Evolutionary conservation across 2,113 vertebrate species (phyloP), one percentile per base, ranked within the genome.

Genomic region (Pheucticus melanocephalus): DNA sequence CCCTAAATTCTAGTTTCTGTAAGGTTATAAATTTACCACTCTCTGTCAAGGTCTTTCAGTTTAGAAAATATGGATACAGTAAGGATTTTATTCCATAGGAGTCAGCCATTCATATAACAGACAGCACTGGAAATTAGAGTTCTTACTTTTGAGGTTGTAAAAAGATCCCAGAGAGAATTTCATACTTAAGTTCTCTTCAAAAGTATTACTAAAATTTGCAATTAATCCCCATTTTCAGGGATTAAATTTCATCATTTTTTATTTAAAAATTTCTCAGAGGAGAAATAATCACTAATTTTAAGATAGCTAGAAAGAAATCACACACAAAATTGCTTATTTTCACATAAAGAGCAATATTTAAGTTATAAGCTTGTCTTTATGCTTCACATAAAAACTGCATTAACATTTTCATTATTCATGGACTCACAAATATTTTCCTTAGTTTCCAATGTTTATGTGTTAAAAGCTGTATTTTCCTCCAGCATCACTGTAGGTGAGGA

Each of bases 351-450:
- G 19, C 84, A 78, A 76, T 69, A 82, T 92, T 95, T 82, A 72
- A 95, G 91, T 81, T 18, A 82, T 75, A 85, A n/a, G 11, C 40
- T 94, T 95, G 47, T 66, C 82, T 71, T 92, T 90, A 94, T 73
- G 82, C 24, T 37, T 68, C 37, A 37, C 40, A 88, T 93, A 80
- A 94, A 91, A 97, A 61, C 48, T 39, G 16, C 8, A 5, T 76
- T 93, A 93, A 75, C 39, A 57, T 65, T 96, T 90, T 12, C 35
- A 88, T 94, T 95, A 70, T 90, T 96, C 72, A 66, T 23, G 59
- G 86, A 71, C 15, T 72, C 86, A 91, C 54, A 48, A 17, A 30
- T 24, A 85, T 60, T 88, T 86, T 37, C 60, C 48, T 91, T 86
- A 17, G 30, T 94, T 97, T 82, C 56, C 59, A 65, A 22, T 51